These are phyloP conservation scores for Latrodectus hesperus DNA, from an alignment of 2,888 invertebrate genomes.

Conservation along the genomic window DNA sequence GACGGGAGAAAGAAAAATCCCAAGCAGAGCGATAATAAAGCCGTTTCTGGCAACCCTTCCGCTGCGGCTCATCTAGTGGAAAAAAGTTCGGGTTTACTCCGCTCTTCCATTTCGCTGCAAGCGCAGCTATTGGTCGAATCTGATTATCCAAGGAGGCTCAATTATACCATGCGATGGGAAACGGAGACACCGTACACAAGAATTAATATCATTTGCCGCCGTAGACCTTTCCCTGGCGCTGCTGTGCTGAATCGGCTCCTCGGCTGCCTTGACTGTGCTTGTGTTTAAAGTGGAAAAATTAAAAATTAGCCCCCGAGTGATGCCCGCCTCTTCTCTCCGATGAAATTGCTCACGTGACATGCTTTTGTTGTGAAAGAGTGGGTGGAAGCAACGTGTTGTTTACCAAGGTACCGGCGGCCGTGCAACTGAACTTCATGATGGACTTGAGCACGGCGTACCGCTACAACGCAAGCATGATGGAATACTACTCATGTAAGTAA, in stretches of 20 bases:
- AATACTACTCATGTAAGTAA: constrained; percentile 89
- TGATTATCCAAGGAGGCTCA: constrained; percentile 63
- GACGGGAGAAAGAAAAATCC: neutral
- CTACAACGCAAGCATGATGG: constrained; percentile 99
- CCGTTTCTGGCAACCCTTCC: constrained; percentile 13
- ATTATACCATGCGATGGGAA: constrained; percentile 63
- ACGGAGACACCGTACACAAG: constrained; percentile 38
- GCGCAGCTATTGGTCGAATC: constrained; percentile 69
- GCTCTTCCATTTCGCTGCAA: constrained; percentile 65
- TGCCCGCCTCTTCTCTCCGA: no score
- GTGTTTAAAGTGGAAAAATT: no score
- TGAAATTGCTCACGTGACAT: no score
- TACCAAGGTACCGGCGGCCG: constrained; percentile 61
- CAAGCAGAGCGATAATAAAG: neutral
- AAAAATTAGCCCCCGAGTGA: no score
- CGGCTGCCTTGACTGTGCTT: no score
- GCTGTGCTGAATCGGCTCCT: constrained; percentile 8
- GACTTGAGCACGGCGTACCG: constrained; percentile 95
- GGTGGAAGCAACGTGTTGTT: constrained; percentile 56
- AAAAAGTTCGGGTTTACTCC: constrained; percentile 68
- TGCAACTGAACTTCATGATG: constrained; percentile 77
- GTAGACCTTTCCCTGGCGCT: constrained; percentile 37
- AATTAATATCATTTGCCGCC: constrained; percentile 64
- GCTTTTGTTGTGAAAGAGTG: no score
- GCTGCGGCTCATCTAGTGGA: constrained; percentile 55